Evolutionary conservation across 1,140 invertebrate genomes (phyloP).

Genomic region (Atta colombica): DNA sequence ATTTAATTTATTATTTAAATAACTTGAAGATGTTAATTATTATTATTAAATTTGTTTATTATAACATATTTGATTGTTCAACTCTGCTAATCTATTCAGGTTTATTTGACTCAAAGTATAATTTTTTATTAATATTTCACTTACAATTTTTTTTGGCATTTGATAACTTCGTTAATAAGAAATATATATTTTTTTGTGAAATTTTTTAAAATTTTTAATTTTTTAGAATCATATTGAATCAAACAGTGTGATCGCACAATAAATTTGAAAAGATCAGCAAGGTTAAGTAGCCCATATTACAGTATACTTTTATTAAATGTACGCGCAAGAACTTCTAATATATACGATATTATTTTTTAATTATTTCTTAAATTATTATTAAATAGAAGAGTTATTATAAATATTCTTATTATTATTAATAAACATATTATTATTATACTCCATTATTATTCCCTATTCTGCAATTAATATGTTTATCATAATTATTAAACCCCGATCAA

Average conservation of each 20-base stretch:
- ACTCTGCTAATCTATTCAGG: no score
- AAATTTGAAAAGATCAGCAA: no score
- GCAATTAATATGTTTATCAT: background rate
- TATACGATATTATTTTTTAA: background rate
- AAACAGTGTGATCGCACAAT: no score
- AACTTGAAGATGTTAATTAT: background rate
- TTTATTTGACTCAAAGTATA: no score
- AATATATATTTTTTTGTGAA: no score
- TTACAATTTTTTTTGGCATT: no score
- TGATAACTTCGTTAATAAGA: no score
- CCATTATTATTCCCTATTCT: background rate
- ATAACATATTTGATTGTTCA: background rate
- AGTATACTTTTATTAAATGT: background rate
- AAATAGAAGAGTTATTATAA: background rate
- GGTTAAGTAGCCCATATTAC: background rate
- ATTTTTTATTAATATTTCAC: no score
- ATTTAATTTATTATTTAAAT: no score
- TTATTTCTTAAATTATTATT: slow-evolving; percentile 5
- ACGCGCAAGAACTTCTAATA: background rate
- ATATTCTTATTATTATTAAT: slow-evolving; percentile 11
- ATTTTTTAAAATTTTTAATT: no score
- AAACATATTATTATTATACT: background rate
- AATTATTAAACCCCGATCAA: background rate
- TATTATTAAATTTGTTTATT: background rate
- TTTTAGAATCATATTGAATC: no score